A percentile compares a stretch with the other conserved stretches of the same genome.
Conservation (phyloP, 2,888 invertebrate genomes). For the Psococerastis gibbosa region DNA sequence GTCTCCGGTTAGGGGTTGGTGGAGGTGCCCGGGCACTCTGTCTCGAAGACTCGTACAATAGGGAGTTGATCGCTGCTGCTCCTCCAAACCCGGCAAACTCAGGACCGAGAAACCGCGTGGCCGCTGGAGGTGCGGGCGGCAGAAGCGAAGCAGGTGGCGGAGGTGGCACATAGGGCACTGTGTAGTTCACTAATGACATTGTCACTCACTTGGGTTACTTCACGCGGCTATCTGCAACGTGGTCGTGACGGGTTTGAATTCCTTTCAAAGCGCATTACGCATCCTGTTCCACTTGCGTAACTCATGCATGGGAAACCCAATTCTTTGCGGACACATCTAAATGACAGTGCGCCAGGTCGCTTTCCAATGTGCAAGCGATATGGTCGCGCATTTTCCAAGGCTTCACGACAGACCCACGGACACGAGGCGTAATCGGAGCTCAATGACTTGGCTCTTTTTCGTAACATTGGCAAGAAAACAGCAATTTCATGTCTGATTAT, state of each 20-base stretch:
- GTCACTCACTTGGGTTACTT: background rate
- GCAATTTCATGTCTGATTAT: background rate
- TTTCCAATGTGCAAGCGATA: no score
- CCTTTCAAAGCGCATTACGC: background rate
- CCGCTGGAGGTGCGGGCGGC: background rate
- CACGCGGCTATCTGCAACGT: background rate
- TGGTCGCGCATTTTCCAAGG: no score
- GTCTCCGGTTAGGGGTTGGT: background rate
- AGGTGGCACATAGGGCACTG: background rate
- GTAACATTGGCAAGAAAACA: background rate
- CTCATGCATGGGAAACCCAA: no score
- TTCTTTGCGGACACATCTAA: no score
- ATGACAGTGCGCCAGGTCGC: no score
- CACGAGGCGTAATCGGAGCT: background rate
- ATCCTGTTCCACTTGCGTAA: no score
- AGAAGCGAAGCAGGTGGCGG: background rate
- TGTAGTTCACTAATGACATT: constrained; percentile 8
- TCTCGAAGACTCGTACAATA: background rate
- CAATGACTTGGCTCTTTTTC: background rate
- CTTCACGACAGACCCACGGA: no score
- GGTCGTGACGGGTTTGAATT: background rate
- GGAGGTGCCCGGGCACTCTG: background rate
- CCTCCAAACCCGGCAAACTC: constrained; percentile 3
- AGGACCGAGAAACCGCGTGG: background rate
- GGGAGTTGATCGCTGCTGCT: constrained; percentile 5